These are phyloP conservation scores for Cyrtorhinus lividipennis DNA, from an alignment of 1,140 invertebrate species.

Conservation along the genomic window DNA sequence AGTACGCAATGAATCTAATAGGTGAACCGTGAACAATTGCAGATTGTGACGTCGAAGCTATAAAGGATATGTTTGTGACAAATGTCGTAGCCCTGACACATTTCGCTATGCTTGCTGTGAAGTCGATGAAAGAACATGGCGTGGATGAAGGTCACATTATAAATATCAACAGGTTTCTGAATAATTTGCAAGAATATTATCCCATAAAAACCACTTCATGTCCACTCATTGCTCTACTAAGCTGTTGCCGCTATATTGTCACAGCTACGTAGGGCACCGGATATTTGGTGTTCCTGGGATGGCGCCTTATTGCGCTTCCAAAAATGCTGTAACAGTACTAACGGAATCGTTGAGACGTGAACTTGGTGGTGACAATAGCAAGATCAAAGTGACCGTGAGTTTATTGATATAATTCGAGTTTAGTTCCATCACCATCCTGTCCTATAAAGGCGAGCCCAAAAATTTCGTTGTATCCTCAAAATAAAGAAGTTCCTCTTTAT, in stretches of 20 bases:
- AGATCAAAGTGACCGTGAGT: conserved; percentile 41
- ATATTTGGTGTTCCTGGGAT: conserved; percentile 3
- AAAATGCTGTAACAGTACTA: conserved; percentile 40
- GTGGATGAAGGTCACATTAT: conserved; percentile 50
- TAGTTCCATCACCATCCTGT: conserved; percentile 15
- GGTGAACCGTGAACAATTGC: too few species aligned
- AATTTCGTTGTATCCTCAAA: too few species aligned
- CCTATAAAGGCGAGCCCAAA: too few species aligned
- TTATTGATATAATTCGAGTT: too few species aligned
- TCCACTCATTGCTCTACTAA: too few species aligned
- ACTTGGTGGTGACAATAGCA: conserved; percentile 34
- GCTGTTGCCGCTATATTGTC: too few species aligned
- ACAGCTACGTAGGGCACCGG: not conserved
- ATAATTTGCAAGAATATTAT: not conserved
- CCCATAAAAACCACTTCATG: too few species aligned
- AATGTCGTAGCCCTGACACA: conserved; percentile 42
- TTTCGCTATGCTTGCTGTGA: conserved; percentile 36
- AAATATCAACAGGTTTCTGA: conserved; percentile 46
- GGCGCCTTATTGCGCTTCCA: conserved; percentile 37
- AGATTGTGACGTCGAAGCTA: conserved; percentile 32
- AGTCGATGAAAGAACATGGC: conserved; percentile 35
- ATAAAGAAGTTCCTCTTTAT: too few species aligned
- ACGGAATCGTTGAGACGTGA: conserved; percentile 42
- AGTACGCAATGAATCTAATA: too few species aligned
- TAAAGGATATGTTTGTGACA: conserved; percentile 33